Percentiles rank a stretch among this genome's conserved stretches.
Evolutionary conservation across 2,797 vertebrate genomes (phyloP).

Genomic region (Microctenopoma stevenorrisi): DNA sequence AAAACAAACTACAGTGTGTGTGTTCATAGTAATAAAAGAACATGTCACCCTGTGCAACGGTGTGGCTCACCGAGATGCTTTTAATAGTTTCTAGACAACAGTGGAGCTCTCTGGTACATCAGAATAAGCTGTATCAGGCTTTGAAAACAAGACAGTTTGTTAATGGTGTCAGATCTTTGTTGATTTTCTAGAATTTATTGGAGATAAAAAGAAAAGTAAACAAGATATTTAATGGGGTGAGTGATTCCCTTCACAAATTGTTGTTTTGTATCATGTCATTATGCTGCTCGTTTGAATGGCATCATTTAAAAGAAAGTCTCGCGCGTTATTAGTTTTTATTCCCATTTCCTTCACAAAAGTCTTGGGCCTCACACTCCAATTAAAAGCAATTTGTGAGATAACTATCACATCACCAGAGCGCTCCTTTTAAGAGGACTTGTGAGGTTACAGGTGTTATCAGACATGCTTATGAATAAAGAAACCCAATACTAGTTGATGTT

Average conservation of each 20-base stretch:
- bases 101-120: not conserved
- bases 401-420: not conserved
- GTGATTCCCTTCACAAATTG: not conserved
- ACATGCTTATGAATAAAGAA: conserved; percentile 64
- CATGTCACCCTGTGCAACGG: not conserved
- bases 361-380: conserved; percentile 17
- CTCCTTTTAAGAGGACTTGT: conserved; percentile 20
- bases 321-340: not conserved
- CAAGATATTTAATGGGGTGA: not conserved
- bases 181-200: not conserved
- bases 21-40: too few relatives aligned
- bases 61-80: not conserved
- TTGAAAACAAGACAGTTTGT: not conserved
- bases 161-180: not conserved
- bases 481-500: conserved; percentile 45
- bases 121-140: not conserved
- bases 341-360: conserved; percentile 5
- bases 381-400: conserved; percentile 51
- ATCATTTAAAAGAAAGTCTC: not conserved
- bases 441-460: conserved; percentile 34
- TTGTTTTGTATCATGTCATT: not conserved
- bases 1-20: not conserved
- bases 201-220: not conserved
- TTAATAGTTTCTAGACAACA: not conserved
- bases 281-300: conserved; percentile 4